Conservation (phyloP, 2,797 vertebrate genomes). For the Scolopax bukidnonensis region DNA sequence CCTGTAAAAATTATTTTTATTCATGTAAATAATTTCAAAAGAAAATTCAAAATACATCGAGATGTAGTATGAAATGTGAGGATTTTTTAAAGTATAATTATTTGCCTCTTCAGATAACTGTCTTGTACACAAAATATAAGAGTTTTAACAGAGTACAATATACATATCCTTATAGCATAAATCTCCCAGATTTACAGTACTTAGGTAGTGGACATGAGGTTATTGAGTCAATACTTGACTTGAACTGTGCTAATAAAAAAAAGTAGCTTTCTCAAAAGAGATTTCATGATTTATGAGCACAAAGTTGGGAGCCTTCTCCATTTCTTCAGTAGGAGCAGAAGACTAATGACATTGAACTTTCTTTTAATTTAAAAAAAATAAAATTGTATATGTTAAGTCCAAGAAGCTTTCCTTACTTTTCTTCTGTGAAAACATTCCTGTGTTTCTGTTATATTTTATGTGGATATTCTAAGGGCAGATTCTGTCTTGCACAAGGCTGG, state of each 20-base stretch:
- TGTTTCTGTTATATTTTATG: neutral
- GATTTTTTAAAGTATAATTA: neutral
- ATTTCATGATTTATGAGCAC: neutral
- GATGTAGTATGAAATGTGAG: neutral
- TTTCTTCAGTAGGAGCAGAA: neutral
- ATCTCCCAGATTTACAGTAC: neutral
- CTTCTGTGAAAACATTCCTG: neutral
- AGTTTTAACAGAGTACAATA: neutral
- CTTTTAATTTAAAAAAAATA: neutral
- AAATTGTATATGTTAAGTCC: accelerated
- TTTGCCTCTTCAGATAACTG: neutral
- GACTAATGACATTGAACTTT: neutral
- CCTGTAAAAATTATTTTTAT: neutral
- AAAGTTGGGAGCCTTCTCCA: neutral
- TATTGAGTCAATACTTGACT: neutral
- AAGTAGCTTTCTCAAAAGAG: neutral
- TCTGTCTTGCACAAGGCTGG: neutral
- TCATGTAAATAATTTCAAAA: neutral
- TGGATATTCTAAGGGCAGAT: neutral
- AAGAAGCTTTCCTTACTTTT: neutral
- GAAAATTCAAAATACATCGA: neutral
- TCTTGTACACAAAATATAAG: neutral
- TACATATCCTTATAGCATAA: neutral
- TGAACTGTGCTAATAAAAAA: neutral
- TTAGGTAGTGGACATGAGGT: neutral